Conservation (phyloP, 2,113 vertebrate genomes). For the Elaphurus davidianus region DNA sequence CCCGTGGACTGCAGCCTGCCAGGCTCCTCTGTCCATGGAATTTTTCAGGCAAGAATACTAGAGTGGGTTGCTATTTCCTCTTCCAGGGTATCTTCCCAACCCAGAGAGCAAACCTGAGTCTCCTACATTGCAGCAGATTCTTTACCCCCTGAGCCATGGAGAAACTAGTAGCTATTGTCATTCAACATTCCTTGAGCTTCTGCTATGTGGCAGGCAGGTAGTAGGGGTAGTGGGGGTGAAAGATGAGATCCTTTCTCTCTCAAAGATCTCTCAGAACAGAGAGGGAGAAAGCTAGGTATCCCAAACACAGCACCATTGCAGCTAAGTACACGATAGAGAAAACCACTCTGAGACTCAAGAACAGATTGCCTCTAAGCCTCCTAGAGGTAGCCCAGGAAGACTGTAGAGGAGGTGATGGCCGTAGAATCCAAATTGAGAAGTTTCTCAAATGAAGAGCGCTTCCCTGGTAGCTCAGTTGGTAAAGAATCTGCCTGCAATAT, state of each 20-base stretch:
- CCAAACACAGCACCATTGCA: neutral
- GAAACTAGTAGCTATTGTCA: neutral
- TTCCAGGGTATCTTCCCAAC: neutral
- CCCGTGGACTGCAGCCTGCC: neutral
- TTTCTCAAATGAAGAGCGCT: neutral
- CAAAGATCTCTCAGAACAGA: neutral
- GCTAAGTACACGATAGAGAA: neutral
- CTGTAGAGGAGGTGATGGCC: neutral
- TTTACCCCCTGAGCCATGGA: neutral
- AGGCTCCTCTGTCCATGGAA: neutral
- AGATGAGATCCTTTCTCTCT: neutral
- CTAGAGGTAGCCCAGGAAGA: neutral
- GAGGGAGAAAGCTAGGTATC: neutral
- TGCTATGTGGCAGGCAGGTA: neutral
- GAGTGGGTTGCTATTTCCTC: neutral
- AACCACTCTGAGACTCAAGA: neutral
- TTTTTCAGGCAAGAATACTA: neutral
- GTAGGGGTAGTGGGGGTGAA: too few relatives aligned
- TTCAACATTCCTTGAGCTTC: neutral
- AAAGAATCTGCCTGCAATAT: neutral
- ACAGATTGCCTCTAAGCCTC: neutral
- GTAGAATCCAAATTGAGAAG: neutral
- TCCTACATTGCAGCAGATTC: neutral
- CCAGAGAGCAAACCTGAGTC: neutral
- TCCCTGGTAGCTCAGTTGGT: neutral